Evolutionary conservation across 2,888 invertebrate species (phyloP).

Genomic region (Epistrophe eligans): DNA sequence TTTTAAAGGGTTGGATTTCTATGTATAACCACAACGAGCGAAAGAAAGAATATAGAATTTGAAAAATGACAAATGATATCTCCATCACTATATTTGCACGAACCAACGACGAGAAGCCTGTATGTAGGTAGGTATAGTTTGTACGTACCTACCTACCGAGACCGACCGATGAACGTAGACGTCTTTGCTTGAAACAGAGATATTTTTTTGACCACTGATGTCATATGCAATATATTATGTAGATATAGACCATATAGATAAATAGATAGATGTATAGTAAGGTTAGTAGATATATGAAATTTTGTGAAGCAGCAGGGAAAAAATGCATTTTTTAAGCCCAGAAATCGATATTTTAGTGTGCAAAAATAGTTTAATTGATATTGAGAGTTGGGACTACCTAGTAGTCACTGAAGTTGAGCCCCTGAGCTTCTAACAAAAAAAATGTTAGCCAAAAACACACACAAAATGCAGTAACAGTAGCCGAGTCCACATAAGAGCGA

Average conservation of each 20-base stretch:
- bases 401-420: slow-evolving; percentile 11
- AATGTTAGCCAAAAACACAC: slow-evolving; percentile 7
- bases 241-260: not conserved
- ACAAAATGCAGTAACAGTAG: not conserved
- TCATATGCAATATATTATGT: slow-evolving; percentile 1
- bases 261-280: not conserved
- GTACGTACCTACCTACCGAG: too few relatives aligned
- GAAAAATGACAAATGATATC: not conserved
- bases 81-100: not conserved
- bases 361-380: slow-evolving; percentile 25
- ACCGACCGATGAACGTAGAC: not conserved
- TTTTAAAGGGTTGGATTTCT: too few relatives aligned
- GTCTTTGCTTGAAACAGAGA: slow-evolving; percentile 1
- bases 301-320: not conserved
- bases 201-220: not conserved
- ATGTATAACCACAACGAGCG: too few relatives aligned
- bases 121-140: not conserved
- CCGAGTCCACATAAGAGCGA: not conserved
- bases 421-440: slow-evolving; percentile 15
- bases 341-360: slow-evolving; percentile 33
- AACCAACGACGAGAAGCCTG: not conserved
- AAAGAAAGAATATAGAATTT: not conserved
- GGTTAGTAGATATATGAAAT: not conserved
- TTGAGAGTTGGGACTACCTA: not conserved
- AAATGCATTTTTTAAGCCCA: slow-evolving; percentile 3